Conservation (phyloP, 1,140 invertebrate species). For the Leptopilina boulardi region DNA sequence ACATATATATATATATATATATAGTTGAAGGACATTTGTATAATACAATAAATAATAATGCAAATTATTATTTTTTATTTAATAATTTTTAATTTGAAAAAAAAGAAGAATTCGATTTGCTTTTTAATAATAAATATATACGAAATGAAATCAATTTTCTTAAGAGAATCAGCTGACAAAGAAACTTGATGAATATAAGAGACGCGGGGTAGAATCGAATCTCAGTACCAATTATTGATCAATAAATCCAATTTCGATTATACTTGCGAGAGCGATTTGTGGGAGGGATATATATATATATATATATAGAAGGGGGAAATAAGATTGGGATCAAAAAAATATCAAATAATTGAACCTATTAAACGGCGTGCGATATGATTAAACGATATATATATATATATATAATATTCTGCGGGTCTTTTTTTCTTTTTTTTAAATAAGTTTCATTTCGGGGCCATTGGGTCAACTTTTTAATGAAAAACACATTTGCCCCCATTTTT, state of each 20-base stretch:
- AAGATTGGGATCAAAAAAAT: conserved; percentile 26
- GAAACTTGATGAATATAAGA: conserved; percentile 16
- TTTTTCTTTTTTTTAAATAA: not conserved
- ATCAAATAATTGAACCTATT: conserved; percentile 25
- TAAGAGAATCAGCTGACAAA: conserved; percentile 1
- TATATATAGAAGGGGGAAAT: conserved; percentile 13
- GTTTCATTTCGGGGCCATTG: conserved; percentile 15
- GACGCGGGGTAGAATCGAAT: conserved; percentile 22
- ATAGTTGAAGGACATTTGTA: too few relatives aligned
- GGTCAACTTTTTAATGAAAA: conserved; percentile 25
- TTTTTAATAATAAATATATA: not conserved
- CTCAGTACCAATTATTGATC: conserved; percentile 44
- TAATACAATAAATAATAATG: not conserved
- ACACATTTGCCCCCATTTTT: conserved; percentile 17
- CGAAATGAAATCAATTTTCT: conserved; percentile 4
- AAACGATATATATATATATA: not conserved
- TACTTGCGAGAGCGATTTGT: not conserved
- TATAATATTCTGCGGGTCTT: conserved; percentile 15
- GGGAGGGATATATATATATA: too few relatives aligned
- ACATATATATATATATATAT: too few relatives aligned
- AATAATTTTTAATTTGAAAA: not conserved
- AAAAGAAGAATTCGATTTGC: not conserved
- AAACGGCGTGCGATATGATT: not conserved
- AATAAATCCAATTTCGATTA: conserved; percentile 47
- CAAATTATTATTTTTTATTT: too few relatives aligned